Conservation (phyloP, 2,888 invertebrate genomes). For the Catonia carolina region DNA sequence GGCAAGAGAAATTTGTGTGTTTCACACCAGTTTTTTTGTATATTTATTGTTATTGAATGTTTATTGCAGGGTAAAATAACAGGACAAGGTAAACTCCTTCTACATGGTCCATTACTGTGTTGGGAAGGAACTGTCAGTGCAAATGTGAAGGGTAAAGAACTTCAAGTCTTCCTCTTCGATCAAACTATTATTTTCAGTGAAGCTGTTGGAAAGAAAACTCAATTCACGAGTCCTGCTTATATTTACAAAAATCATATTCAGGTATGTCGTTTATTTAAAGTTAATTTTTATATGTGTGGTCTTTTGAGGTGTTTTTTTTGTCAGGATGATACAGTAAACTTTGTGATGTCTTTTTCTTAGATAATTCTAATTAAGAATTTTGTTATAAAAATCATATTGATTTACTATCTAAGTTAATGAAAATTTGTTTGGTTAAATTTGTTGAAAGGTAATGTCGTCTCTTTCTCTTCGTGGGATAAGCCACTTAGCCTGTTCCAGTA, state of each 20-base stretch:
- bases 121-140: constrained; percentile 49
- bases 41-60: constrained; percentile 48
- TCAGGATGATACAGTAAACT: not conserved
- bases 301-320: constrained; percentile 4
- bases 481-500: too few species aligned
- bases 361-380: too few species aligned
- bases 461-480: too few species aligned
- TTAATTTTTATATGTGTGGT: too few species aligned
- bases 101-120: constrained; percentile 74
- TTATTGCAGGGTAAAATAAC: constrained; percentile 84
- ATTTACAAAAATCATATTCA: constrained; percentile 93
- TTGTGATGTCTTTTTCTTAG: not conserved
- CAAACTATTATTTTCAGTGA: constrained; percentile 97
- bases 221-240: constrained; percentile 89
- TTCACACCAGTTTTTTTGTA: constrained; percentile 91
- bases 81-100: constrained; percentile 88
- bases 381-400: too few species aligned
- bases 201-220: constrained; percentile 83
- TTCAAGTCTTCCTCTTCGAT: constrained; percentile 96
- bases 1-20: too few species aligned
- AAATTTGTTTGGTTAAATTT: too few species aligned
- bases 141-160: constrained; percentile 63
- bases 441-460: too few species aligned
- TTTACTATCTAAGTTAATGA: too few species aligned
- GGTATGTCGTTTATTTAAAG: too few species aligned